These are phyloP conservation scores for Tenualosa ilisha DNA, from an alignment of 2,797 vertebrate species.

Conservation along the genomic window DNA sequence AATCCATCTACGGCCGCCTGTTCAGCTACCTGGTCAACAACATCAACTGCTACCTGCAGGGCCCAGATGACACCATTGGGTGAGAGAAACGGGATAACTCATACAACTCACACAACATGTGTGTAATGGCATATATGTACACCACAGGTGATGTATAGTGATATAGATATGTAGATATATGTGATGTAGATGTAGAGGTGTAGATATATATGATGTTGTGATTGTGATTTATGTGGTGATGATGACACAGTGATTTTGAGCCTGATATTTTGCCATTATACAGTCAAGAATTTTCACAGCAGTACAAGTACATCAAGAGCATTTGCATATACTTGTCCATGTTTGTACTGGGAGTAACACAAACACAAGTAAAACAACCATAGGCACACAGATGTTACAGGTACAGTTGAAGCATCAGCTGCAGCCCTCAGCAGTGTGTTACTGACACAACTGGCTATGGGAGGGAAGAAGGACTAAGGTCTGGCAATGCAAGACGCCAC, in stretches of 20 bases:
- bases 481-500: neutral
- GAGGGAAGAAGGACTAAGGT: neutral
- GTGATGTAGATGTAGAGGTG: too few relatives aligned
- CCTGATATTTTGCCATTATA: neutral
- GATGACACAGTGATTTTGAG: neutral
- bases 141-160: neutral
- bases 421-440: too few relatives aligned
- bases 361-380: neutral
- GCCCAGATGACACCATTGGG: constrained; percentile 80
- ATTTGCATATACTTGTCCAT: neutral
- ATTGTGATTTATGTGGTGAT: neutral
- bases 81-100: constrained; percentile 56
- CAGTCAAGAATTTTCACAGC: neutral
- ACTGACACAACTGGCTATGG: too few relatives aligned
- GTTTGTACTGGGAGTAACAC: neutral
- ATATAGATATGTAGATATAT: too few relatives aligned
- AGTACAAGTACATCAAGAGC: neutral
- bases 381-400: too few relatives aligned
- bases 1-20: constrained; percentile 87
- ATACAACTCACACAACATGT: neutral
- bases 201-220: too few relatives aligned
- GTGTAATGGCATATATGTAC: neutral
- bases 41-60: constrained; percentile 85
- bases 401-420: too few relatives aligned
- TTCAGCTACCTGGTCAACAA: constrained; percentile 90